A percentile compares a stretch with the other conserved stretches of the same genome.
These are phyloP conservation scores for Desoria tigrina DNA, from an alignment of 2,888 invertebrate species.

Conservation along the genomic window DNA sequence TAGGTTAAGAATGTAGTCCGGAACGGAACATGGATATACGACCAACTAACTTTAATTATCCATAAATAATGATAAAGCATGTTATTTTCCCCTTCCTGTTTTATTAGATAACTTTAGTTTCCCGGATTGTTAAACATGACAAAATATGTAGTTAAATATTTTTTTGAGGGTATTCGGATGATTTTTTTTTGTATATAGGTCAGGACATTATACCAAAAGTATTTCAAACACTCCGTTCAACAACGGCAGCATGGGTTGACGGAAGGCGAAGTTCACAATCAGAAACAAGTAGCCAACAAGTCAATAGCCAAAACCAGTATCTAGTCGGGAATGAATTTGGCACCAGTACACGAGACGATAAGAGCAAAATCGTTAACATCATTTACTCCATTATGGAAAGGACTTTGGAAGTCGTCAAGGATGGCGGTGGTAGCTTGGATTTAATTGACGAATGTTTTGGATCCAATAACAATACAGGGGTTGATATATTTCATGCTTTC, in stretches of 20 bases:
- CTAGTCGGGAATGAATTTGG: background rate
- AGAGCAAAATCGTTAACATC: background rate
- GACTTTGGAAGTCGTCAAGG: background rate
- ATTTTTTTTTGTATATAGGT: too few species aligned
- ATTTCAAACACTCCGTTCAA: background rate
- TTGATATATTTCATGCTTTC: background rate
- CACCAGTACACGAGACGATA: background rate
- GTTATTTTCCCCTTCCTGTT: background rate
- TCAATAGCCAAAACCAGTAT: background rate
- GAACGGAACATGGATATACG: too few species aligned
- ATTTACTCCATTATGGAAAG: slow-evolving; percentile 3
- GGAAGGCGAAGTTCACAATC: background rate
- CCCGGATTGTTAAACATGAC: background rate
- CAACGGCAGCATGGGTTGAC: background rate
- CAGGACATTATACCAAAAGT: slow-evolving; percentile 4
- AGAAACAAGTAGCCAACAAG: background rate
- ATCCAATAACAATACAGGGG: background rate
- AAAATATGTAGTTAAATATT: background rate
- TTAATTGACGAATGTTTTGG: background rate
- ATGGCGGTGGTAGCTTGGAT: background rate
- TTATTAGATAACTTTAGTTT: background rate
- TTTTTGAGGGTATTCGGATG: too few species aligned
- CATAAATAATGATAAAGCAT: background rate
- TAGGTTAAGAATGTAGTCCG: too few species aligned
- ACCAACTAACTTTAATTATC: background rate